Evolutionary conservation across 2,888 invertebrate genomes (phyloP).

Genomic region (Gortyna flavago): DNA sequence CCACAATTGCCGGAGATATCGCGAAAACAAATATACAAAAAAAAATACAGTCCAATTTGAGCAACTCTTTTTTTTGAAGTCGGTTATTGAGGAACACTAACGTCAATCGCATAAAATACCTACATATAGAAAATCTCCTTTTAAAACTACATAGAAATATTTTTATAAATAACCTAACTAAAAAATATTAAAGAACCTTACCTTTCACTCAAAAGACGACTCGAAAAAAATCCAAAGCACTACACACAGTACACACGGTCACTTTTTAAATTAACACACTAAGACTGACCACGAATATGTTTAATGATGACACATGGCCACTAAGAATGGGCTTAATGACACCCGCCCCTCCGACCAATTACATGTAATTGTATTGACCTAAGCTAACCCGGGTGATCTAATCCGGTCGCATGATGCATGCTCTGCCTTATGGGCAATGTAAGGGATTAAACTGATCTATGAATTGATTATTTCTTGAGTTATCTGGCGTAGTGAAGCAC

Average conservation of each 20-base stretch:
- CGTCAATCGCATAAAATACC: no score
- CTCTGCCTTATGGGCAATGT: slow-evolving; percentile 65
- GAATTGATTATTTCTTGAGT: slow-evolving; percentile 53
- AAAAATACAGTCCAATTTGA: no score
- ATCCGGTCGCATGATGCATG: slow-evolving; percentile 84
- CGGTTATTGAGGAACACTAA: background rate
- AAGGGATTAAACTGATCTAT: slow-evolving; percentile 55
- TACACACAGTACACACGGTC: slow-evolving; percentile 47
- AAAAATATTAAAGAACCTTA: background rate
- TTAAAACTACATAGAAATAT: background rate
- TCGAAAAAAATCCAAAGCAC: slow-evolving; percentile 37
- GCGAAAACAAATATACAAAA: background rate
- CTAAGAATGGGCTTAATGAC: slow-evolving; percentile 79
- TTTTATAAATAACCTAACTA: background rate
- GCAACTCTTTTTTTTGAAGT: no score
- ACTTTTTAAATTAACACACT: slow-evolving; percentile 59
- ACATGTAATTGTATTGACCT: slow-evolving; percentile 88
- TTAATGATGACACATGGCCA: slow-evolving; percentile 65
- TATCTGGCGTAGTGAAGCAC: slow-evolving; percentile 29
- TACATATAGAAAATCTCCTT: background rate
- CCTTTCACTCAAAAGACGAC: slow-evolving; percentile 25
- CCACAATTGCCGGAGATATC: background rate
- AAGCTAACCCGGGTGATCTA: slow-evolving; percentile 86
- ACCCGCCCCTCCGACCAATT: slow-evolving; percentile 82
- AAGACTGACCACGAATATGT: slow-evolving; percentile 54